phyloP scores from a whole-genome alignment of 2,888 invertebrate species.

The Ophion ellenae region DNA sequence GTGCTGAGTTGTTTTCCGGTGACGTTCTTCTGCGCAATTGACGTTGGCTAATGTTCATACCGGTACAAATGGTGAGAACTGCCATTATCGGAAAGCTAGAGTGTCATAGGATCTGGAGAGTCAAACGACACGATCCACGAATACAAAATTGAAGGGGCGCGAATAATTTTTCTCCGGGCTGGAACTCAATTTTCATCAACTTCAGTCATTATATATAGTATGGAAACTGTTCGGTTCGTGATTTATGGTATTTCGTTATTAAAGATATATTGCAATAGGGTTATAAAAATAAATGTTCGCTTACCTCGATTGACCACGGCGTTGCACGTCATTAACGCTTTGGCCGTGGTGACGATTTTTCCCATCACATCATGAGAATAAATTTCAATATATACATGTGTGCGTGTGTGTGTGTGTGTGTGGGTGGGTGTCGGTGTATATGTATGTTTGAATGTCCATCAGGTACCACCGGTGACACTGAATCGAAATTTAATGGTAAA shows the following conservation, averaged over 20 bases:
- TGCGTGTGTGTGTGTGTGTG: constrained; percentile 21
- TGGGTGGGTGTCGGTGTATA: constrained; percentile 37
- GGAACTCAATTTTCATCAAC: constrained; percentile 51
- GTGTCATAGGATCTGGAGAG: constrained; percentile 6
- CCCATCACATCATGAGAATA: constrained; percentile 35
- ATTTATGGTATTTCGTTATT: background rate
- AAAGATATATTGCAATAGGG: background rate
- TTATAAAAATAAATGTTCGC: constrained; percentile 39
- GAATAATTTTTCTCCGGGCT: constrained; percentile 21
- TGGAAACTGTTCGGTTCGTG: constrained; percentile 59
- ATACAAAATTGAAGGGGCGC: background rate
- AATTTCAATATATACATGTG: constrained; percentile 34
- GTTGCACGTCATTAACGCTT: constrained; percentile 54
- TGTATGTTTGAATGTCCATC: constrained; percentile 42
- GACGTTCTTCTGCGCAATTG: background rate
- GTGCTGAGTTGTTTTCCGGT: background rate
- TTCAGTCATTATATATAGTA: background rate
- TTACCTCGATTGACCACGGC: constrained; percentile 62
- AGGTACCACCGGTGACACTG: constrained; percentile 66
- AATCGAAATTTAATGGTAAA: constrained; percentile 53
- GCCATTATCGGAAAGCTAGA: constrained; percentile 1
- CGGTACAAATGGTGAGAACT: background rate
- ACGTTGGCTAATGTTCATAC: background rate
- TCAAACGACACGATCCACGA: constrained; percentile 12
- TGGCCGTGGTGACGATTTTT: constrained; percentile 53